Evolutionary conservation across 1,140 invertebrate species (phyloP).

Genomic region (Drosophila sulfurigaster): DNA sequence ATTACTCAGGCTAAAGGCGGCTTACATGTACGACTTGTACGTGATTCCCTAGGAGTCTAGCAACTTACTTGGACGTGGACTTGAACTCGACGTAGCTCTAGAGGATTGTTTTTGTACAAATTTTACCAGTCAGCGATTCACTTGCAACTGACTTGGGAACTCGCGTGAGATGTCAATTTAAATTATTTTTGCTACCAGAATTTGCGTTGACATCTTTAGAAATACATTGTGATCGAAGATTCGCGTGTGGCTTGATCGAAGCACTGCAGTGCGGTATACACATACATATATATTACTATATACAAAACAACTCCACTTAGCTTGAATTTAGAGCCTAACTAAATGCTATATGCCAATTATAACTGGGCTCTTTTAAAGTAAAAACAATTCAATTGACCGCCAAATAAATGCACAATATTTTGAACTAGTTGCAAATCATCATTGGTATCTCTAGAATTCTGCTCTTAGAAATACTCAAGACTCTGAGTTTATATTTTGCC

Average conservation of each 20-base stretch:
- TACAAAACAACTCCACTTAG: slow-evolving; percentile 25
- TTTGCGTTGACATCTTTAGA: slow-evolving; percentile 46
- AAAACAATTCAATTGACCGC: background rate
- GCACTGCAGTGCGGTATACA: background rate
- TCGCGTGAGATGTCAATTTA: slow-evolving; percentile 67
- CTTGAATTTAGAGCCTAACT: slow-evolving; percentile 19
- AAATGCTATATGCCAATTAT: slow-evolving; percentile 10
- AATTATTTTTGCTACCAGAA: slow-evolving; percentile 34
- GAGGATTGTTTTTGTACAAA: background rate
- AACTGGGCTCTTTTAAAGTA: too few species aligned
- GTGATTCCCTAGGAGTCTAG: slow-evolving; percentile 69
- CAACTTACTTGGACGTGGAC: slow-evolving; percentile 13
- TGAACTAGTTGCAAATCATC: too few species aligned
- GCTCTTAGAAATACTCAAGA: too few species aligned
- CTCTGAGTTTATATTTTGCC: too few species aligned
- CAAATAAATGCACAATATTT: background rate
- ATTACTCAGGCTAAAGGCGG: slow-evolving; percentile 74
- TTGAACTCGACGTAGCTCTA: background rate
- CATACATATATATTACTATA: background rate
- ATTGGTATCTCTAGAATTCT: too few species aligned
- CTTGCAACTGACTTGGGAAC: slow-evolving; percentile 49
- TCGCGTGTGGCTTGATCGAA: slow-evolving; percentile 51
- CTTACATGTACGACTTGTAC: slow-evolving; percentile 69
- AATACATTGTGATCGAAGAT: slow-evolving; percentile 63
- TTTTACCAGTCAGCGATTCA: slow-evolving; percentile 36